Percentiles rank a stretch among this genome's conserved stretches.
phyloP scores from a whole-genome alignment of 2,113 vertebrate species.

The Phyllopteryx taeniolatus region DNA sequence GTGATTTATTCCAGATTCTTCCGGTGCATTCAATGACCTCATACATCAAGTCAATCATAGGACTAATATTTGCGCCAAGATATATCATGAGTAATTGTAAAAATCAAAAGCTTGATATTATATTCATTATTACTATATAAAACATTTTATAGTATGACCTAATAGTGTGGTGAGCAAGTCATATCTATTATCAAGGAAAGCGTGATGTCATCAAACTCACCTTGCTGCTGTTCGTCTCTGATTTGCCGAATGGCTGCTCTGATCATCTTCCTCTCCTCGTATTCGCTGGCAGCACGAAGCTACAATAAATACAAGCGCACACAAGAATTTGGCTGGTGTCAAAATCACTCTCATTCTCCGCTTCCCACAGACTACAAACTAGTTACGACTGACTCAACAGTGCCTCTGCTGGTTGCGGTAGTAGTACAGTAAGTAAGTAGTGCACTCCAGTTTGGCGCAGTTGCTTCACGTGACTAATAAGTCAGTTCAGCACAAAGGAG shows the following conservation, averaged over 20 bases:
- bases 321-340: neutral
- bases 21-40: neutral
- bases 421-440: neutral
- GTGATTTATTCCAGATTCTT: neutral
- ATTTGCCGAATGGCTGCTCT: slow-evolving; percentile 86
- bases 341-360: neutral
- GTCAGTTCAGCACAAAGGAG: neutral
- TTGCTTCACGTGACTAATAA: neutral
- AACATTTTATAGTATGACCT: too few species aligned
- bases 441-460: neutral
- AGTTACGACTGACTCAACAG: neutral
- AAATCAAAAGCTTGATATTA: neutral
- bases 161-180: neutral
- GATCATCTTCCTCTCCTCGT: slow-evolving; percentile 90
- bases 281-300: slow-evolving; percentile 82
- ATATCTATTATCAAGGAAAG: neutral
- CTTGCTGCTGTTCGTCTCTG: slow-evolving; percentile 82
- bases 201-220: slow-evolving; percentile 52
- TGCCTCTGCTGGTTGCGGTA: slow-evolving; percentile 1
- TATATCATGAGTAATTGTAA: neutral
- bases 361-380: neutral
- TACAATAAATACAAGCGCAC: slow-evolving; percentile 37
- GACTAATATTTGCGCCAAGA: neutral
- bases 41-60: neutral
- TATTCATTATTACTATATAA: neutral